Evolutionary conservation across 2,113 vertebrate species (phyloP).

Genomic region (Stegostoma tigrinum): DNA sequence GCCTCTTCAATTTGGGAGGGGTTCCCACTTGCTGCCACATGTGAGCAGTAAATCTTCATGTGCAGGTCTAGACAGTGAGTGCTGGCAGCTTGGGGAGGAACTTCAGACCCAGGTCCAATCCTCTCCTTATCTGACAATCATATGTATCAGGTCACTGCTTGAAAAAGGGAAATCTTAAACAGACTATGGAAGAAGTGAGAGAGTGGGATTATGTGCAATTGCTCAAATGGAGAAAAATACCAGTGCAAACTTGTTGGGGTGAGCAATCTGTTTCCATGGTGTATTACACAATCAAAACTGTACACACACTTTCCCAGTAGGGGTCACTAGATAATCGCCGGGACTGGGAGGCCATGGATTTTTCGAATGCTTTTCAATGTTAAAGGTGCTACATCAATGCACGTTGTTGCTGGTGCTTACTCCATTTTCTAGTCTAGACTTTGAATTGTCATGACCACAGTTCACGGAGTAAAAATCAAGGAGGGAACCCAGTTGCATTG

Average conservation of each 20-base stretch:
- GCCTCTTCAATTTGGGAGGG: not conserved
- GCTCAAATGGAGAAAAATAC: not conserved
- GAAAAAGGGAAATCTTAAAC: not conserved
- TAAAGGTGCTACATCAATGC: constrained; percentile 15
- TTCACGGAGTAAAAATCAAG: not conserved
- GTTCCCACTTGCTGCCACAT: not conserved
- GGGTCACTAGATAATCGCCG: not conserved
- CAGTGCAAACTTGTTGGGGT: not conserved
- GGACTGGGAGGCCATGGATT: not conserved
- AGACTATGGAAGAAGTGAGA: not conserved
- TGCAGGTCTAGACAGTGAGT: not conserved
- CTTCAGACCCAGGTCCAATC: not conserved
- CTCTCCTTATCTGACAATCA: not conserved
- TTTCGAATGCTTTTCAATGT: too few relatives aligned
- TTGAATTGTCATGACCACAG: not conserved
- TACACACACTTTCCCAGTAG: not conserved
- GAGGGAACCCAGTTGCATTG: not conserved
- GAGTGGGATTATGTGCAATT: not conserved
- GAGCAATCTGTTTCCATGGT: not conserved
- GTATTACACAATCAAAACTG: not conserved
- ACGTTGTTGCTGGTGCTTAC: not conserved
- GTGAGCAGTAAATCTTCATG: not conserved
- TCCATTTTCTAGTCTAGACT: not conserved
- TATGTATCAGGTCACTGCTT: not conserved
- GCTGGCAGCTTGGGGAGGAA: not conserved